Percentiles rank a stretch among this genome's conserved stretches.
phyloP scores from a whole-genome alignment of 2,888 invertebrate species.

The Sabatieria punctata region DNA sequence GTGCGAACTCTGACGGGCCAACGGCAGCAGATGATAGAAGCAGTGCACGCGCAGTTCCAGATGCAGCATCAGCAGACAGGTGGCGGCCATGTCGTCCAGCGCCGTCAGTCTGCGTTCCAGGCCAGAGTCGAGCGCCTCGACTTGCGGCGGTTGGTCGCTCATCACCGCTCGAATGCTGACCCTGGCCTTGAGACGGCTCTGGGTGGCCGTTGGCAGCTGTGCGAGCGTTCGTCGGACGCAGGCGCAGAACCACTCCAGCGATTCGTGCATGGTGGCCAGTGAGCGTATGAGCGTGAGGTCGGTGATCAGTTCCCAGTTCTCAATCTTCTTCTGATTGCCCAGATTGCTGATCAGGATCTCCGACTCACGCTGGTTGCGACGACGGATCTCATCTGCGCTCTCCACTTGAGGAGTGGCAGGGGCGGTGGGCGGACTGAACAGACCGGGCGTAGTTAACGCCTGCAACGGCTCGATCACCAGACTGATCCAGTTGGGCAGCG shows the following conservation, averaged over 20 bases:
- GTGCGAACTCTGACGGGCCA: conserved; percentile 34
- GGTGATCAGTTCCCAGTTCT: conserved; percentile 60
- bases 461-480: conserved; percentile 3
- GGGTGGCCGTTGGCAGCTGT: conserved; percentile 46
- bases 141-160: background rate
- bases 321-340: conserved; percentile 22
- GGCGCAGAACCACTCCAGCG: conserved; percentile 45
- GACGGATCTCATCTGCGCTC: conserved; percentile 50
- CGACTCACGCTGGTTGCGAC: conserved; percentile 66
- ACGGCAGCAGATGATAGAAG: conserved; percentile 67
- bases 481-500: conserved; percentile 51
- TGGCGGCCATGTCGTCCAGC: conserved; percentile 60
- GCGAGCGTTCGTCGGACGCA: conserved; percentile 53
- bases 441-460: no score
- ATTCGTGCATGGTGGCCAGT: conserved; percentile 74
- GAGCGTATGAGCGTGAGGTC: conserved; percentile 64
- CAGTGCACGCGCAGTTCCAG: conserved; percentile 79
- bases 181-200: conserved; percentile 1
- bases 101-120: conserved; percentile 20
- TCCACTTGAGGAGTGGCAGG: conserved; percentile 15
- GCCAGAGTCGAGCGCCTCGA: conserved; percentile 11
- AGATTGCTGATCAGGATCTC: conserved; percentile 79
- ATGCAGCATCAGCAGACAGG: conserved; percentile 73
- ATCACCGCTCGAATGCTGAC: background rate
- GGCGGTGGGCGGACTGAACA: background rate